Evolutionary conservation across 2,797 vertebrate genomes (phyloP), one percentile per base, ranked within the genome.

Genomic region (Pygocentrus nattereri): DNA sequence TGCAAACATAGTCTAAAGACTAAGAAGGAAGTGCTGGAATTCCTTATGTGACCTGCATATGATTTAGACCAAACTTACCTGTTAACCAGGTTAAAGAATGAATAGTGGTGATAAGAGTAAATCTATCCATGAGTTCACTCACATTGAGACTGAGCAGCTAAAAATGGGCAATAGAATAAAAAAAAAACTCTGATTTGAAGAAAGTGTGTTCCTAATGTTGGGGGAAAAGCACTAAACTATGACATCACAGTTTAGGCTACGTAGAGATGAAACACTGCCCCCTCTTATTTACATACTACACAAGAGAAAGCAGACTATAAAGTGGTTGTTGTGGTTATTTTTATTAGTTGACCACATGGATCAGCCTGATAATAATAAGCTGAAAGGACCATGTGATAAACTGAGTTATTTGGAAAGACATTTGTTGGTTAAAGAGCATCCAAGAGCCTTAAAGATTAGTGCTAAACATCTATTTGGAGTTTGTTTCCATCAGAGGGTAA

Each of bases 21-120:
- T 23, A 8, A 23, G 8, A 58, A n/a, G n/a, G n/a, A n/a, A n/a
- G n/a, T n/a, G n/a, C n/a, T n/a, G 0, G n/a, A 54, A 58, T n/a
- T 8, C 10, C 41, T 11, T 1, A 10, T 5, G 4, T 41, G 7
- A 44, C 1, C 12, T 44, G 12, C 12, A 44, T 44, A 38, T 18
- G 18, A 54, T 54, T 4, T 19, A 52, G 50, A 27, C 49, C 5
- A 54, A 21, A 67, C 47, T 74, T 82, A 89, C 87, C 87, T 86
- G 86, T 72, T 34, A 85, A 76, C 82, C 82, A 89, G 61, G 89
- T 54, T 65, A 74, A 31, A 75, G 80, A 23, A 27, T 18, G 73
- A 31, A 73, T 73, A 12, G 54, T 75, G 27, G 71, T 25, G 27
- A 75, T 34, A 52, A 85, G 79, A 76, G 50, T 64, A 0, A 50